A percentile compares a stretch with the other conserved stretches of the same genome.
phyloP scores from a whole-genome alignment of 2,888 invertebrate species.

The Meta bourneti region DNA sequence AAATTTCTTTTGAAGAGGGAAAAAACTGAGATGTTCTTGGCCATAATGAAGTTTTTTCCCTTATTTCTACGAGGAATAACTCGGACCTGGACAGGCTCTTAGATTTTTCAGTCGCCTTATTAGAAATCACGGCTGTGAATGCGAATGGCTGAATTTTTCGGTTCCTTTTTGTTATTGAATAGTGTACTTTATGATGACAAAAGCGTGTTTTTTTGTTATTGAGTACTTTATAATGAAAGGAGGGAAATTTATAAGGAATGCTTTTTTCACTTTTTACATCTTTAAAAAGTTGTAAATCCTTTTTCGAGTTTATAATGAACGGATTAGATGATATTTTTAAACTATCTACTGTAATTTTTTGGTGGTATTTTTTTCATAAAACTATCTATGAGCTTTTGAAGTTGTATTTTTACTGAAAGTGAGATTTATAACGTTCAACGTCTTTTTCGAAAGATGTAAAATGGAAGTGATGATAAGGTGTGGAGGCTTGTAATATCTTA shows the following conservation, averaged over 20 bases:
- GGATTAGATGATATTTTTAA: neutral
- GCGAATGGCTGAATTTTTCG: neutral
- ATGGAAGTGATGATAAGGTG: no score
- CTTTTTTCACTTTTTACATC: neutral
- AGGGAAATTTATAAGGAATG: neutral
- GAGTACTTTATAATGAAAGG: neutral
- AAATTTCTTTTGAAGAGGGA: neutral
- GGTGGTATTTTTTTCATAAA: no score
- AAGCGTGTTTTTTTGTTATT: neutral
- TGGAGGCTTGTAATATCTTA: no score
- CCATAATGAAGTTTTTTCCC: constrained; percentile 12
- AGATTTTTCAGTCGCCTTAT: neutral
- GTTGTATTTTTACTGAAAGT: no score
- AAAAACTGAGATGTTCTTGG: neutral
- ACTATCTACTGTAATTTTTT: no score
- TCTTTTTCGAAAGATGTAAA: no score
- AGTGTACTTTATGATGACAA: neutral
- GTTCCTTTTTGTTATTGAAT: neutral
- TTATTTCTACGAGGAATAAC: neutral
- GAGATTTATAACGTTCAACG: no score
- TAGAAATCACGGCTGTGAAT: neutral
- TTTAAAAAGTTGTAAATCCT: neutral
- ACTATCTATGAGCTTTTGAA: no score
- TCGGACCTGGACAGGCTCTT: neutral
- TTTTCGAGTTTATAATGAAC: neutral